Evolutionary conservation across 2,888 invertebrate genomes (phyloP), one percentile per base, ranked within the genome.

Genomic region (Mythimna loreyi): DNA sequence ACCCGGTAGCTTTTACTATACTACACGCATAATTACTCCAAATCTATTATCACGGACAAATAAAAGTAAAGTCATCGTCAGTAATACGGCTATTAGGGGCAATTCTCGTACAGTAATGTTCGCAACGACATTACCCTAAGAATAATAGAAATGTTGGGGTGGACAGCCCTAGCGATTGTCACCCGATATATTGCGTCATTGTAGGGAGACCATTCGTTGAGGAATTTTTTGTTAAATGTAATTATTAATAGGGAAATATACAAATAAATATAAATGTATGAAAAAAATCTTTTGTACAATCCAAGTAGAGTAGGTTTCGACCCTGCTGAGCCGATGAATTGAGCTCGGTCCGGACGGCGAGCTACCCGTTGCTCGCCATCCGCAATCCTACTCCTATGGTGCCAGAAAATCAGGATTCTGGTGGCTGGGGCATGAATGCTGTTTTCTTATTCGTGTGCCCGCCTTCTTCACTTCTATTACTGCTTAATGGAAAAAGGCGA

Each of bases 131-230:
- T 93, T 92, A 92, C 86, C 86, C 76, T 78, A 82, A 81, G 89
- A 90, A 90, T 93, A 93, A 92, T 92, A 92, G 92, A 90, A 90
- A 90, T 80, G 85, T 87, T 86, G 72, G 84, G 83, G 85, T 77
- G 77, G 84, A 86, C 79, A 69, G 87, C 89, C 87, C 88, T 84
- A 84, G 80, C 89, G 88, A 89, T 91, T 91, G 90, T 91, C 92
- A 91, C 89, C 85, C 89, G 90, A 89, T 90, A 87, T 89, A 90
- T 89, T 86, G 85, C 84, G 78, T 78, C 83, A 77, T 67, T 78
- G 75, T 88, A 87, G 89, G 91, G 90, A 87, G 86, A 84, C 91
- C 72, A 86, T 67, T 1, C 16, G 16, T 5, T 40, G 16, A 40
- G 80, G 4, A n/a, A 16, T 30, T 52, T 6, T 50, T 65, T 16